A percentile compares a stretch with the other conserved stretches of the same genome.
Evolutionary conservation across 2,113 vertebrate genomes (phyloP).

Genomic region (Mesoclemmys tuberculata): DNA sequence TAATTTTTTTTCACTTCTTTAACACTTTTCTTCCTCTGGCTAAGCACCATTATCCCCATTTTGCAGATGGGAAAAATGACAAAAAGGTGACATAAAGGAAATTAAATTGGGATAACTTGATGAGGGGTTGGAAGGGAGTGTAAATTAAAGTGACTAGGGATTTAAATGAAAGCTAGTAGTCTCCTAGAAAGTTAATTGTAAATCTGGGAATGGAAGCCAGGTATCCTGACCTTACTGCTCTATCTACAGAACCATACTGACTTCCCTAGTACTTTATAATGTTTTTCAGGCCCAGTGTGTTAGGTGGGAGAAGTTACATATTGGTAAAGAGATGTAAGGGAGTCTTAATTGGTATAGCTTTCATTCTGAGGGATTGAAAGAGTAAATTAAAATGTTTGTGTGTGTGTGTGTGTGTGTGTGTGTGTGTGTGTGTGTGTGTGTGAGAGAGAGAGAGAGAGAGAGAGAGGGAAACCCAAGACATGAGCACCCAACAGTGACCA

Average conservation of each 20-base stretch:
- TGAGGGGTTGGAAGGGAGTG: neutral
- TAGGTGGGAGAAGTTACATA: neutral
- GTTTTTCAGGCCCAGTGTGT: neutral
- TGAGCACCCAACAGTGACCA: neutral
- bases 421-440: too few species aligned
- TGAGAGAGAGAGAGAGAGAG: too few species aligned
- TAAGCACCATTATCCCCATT: neutral
- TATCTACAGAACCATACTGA: neutral
- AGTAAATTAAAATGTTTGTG: neutral
- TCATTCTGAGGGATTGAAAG: neutral
- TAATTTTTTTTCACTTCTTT: neutral
- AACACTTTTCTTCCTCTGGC: neutral
- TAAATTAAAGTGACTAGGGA: rapidly evolving
- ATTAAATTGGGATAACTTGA: neutral
- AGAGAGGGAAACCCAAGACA: neutral
- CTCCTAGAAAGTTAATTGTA: neutral
- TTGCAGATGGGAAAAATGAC: neutral
- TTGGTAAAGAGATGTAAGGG: neutral
- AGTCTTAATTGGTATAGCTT: neutral
- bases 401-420: neutral
- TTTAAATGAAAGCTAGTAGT: neutral
- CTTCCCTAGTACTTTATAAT: neutral
- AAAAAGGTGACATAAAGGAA: neutral
- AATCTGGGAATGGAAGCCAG: neutral
- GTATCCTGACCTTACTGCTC: neutral